Evolutionary conservation across 2,888 invertebrate species (phyloP).

Genomic region (Resseliella maxima): DNA sequence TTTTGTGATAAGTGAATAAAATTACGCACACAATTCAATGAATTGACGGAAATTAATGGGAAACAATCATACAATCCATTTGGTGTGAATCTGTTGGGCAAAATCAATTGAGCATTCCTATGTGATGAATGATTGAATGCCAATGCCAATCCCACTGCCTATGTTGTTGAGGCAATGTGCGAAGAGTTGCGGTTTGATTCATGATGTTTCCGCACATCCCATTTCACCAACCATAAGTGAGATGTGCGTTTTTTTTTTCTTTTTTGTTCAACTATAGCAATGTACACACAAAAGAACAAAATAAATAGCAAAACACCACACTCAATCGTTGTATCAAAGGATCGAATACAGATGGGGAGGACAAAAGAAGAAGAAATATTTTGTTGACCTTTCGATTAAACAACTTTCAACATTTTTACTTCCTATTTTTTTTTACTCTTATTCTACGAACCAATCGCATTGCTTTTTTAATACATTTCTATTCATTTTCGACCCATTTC

Average conservation of each 20-base stretch:
- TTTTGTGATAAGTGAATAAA: neutral
- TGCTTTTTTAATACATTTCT: too few relatives aligned
- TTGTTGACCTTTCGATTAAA: neutral
- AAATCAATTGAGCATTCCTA: neutral
- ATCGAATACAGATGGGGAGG: neutral
- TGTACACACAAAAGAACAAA: neutral
- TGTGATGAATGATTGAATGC: neutral
- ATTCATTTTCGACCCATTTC: neutral
- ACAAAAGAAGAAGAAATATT: neutral
- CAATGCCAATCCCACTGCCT: neutral
- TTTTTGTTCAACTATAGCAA: neutral
- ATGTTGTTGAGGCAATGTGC: neutral
- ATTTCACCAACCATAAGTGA: neutral
- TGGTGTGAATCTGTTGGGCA: slow-evolving; percentile 22
- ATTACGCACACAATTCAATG: neutral
- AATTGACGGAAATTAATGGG: slow-evolving; percentile 36
- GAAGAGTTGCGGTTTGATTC: neutral
- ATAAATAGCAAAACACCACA: neutral
- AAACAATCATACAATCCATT: slow-evolving; percentile 17
- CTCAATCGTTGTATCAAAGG: neutral
- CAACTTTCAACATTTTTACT: slow-evolving; percentile 5
- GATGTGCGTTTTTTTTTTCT: too few relatives aligned
- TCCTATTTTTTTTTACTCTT: neutral
- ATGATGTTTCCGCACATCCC: neutral
- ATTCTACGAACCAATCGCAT: neutral